Percentiles rank a stretch among this genome's conserved stretches.
phyloP scores from a whole-genome alignment of 1,140 invertebrate genomes.

The Bombus sibiricus region DNA sequence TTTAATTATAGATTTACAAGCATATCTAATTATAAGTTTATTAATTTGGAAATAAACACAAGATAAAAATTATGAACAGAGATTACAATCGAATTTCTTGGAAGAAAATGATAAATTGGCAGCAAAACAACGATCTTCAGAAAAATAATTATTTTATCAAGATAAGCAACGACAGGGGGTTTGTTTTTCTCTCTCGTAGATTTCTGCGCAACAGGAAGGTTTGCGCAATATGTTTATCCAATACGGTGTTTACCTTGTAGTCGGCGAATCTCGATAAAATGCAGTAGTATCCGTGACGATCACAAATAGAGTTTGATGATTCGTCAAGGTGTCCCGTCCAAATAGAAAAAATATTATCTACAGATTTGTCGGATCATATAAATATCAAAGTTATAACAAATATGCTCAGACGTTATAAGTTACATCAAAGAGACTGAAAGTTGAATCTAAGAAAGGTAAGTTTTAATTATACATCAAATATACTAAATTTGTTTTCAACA shows the following conservation, averaged over 20 bases:
- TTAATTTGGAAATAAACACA: too few relatives aligned
- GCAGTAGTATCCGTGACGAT: constrained; percentile 17
- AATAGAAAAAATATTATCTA: constrained; percentile 25
- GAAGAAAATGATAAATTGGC: not conserved
- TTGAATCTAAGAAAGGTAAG: constrained; percentile 23
- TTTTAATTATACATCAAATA: not conserved
- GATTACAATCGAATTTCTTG: too few relatives aligned
- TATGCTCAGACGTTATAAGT: not conserved
- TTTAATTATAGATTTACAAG: too few relatives aligned
- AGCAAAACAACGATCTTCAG: too few relatives aligned
- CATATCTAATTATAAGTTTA: too few relatives aligned
- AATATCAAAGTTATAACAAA: constrained; percentile 9
- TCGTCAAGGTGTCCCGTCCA: constrained; percentile 15
- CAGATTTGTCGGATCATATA: constrained; percentile 11
- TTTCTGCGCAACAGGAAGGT: not conserved
- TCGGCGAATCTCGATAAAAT: constrained; percentile 33
- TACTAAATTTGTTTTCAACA: not conserved
- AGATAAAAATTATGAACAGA: too few relatives aligned
- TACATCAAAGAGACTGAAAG: not conserved
- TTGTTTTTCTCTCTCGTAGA: constrained; percentile 28
- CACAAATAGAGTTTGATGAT: not conserved
- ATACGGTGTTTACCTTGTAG: constrained; percentile 14
- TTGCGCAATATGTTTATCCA: constrained; percentile 49
- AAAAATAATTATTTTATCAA: constrained; percentile 8
- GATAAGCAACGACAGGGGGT: constrained; percentile 43